Evolutionary conservation across 2,888 invertebrate genomes (phyloP).

Genomic region (Branchipolynoe longqiensis): DNA sequence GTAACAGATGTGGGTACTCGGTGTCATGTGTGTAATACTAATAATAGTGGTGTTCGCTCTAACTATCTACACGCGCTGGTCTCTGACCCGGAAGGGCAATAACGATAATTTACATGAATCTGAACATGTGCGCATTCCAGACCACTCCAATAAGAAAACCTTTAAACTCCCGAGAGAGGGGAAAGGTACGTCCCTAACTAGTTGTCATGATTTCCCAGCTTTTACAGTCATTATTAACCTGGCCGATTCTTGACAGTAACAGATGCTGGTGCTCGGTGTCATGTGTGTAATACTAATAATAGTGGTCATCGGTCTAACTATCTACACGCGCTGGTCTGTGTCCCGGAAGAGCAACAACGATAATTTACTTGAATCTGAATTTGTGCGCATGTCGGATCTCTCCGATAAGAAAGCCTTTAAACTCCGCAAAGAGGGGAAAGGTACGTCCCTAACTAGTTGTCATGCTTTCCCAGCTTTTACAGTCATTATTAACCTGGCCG

Average conservation of each 20-base stretch:
- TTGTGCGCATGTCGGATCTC: conserved; percentile 18
- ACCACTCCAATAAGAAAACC: conserved; percentile 13
- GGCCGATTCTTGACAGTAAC: no score
- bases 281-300: not conserved
- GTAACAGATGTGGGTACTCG: conserved; percentile 21
- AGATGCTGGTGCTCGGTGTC: conserved; percentile 9
- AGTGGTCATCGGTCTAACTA: not conserved
- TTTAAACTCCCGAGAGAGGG: no score
- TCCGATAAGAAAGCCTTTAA: conserved; percentile 13
- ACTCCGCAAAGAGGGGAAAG: no score
- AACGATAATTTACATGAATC: not conserved
- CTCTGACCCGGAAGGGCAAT: not conserved
- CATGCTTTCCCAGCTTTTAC: no score
- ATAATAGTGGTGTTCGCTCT: not conserved
- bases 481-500: no score
- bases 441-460: no score
- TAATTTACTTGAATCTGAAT: not conserved
- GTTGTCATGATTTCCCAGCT: no score
- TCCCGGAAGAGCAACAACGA: not conserved
- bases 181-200: no score
- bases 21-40: not conserved
- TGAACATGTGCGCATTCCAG: conserved; percentile 3
- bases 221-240: no score
- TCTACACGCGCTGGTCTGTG: not conserved
- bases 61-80: not conserved